Conservation (phyloP, 2,113 vertebrate genomes). For the Festucalex cinctus region DNA sequence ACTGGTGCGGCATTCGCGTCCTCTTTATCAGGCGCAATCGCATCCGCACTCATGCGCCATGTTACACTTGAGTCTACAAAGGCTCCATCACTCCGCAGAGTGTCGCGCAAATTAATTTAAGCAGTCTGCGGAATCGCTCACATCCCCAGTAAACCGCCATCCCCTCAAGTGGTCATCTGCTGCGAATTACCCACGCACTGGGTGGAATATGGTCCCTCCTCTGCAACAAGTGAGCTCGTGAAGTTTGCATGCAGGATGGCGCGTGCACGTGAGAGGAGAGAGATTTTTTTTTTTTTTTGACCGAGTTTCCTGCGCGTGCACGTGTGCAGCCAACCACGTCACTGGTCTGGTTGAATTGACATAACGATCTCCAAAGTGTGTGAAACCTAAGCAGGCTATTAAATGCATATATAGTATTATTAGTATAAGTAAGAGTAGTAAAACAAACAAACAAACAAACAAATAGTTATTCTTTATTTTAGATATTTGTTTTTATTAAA, state of each 20-base stretch:
- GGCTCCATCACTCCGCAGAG: constrained; percentile 18
- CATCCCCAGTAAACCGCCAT: constrained; percentile 53
- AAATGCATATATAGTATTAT: neutral
- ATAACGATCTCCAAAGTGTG: constrained; percentile 42
- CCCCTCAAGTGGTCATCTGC: constrained; percentile 75
- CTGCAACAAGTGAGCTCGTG: constrained; percentile 19
- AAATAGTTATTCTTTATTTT: too few species aligned
- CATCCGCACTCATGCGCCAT: constrained; percentile 40
- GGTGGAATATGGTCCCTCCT: constrained; percentile 46
- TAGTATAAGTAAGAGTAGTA: too few species aligned
- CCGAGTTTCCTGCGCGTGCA: constrained; percentile 53
- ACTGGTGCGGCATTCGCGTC: constrained; percentile 34
- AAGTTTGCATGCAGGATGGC: constrained; percentile 28
- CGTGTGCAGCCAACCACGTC: constrained; percentile 31
- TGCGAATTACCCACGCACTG: constrained; percentile 64
- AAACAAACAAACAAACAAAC: too few species aligned
- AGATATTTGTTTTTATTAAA: too few species aligned
- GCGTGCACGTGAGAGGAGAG: constrained; percentile 21
- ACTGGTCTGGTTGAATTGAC: constrained; percentile 56
- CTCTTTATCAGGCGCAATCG: constrained; percentile 40
- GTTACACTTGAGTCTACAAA: constrained; percentile 19
- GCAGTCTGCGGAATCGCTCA: constrained; percentile 43
- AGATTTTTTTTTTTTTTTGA: too few species aligned
- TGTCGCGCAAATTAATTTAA: constrained; percentile 23
- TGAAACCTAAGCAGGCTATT: neutral